Evolutionary conservation across 1,140 invertebrate genomes (phyloP).

Genomic region (Ooceraea biroi): DNA sequence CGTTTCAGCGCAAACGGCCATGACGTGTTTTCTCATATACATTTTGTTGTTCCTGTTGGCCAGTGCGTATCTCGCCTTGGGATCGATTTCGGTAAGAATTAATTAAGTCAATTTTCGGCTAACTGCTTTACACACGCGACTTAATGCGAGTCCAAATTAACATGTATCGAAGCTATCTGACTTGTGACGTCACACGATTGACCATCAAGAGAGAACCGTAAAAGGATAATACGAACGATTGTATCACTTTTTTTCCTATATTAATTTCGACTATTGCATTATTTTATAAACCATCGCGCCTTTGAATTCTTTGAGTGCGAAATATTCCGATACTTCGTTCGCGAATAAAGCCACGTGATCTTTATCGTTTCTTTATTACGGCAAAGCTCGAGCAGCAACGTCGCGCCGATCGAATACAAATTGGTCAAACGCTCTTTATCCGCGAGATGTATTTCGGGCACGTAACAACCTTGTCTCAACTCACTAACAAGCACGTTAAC

Average conservation of each 20-base stretch:
- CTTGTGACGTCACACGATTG: not conserved
- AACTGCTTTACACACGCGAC: not conserved
- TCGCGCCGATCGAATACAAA: conserved; percentile 56
- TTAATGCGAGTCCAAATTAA: not conserved
- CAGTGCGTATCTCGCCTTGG: conserved; percentile 79
- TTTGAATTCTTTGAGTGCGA: not conserved
- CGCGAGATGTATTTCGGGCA: conserved; percentile 68
- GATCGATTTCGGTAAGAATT: conserved; percentile 80
- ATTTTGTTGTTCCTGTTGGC: conserved; percentile 75
- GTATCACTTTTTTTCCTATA: not conserved
- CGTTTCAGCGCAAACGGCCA: conserved; percentile 75
- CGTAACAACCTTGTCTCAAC: conserved; percentile 70
- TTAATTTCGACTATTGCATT: not conserved
- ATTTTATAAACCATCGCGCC: not conserved
- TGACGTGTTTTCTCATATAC: conserved; percentile 78
- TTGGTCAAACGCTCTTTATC: conserved; percentile 57
- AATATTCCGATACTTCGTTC: not conserved
- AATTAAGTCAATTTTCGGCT: not conserved
- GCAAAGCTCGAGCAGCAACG: conserved; percentile 19
- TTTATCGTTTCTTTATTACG: conserved; percentile 14
- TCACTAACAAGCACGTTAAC: conserved; percentile 70
- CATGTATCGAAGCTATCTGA: not conserved
- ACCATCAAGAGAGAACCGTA: not conserved
- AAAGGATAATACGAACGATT: not conserved
- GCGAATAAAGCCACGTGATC: not conserved